Evolutionary conservation across 2,888 invertebrate species (phyloP).

Genomic region (Petrolisthes cinctipes): DNA sequence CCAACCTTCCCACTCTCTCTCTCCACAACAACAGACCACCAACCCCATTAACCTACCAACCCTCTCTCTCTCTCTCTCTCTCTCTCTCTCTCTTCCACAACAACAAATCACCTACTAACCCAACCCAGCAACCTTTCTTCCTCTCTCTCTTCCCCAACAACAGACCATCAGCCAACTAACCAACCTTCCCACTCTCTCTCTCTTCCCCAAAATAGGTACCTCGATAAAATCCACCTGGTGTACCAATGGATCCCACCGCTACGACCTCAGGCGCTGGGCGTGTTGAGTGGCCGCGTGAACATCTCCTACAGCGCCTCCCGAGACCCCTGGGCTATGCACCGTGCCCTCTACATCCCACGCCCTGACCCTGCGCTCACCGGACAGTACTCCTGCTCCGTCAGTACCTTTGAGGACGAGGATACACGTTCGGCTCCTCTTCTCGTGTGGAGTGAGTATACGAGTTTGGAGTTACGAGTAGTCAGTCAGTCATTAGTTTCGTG

Average conservation of each 20-base stretch:
- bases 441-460: conserved; percentile 54
- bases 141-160: background rate
- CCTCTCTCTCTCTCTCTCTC: background rate
- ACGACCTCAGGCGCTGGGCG: conserved; percentile 53
- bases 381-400: conserved; percentile 63
- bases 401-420: conserved; percentile 64
- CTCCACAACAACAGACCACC: background rate
- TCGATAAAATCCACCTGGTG: conserved; percentile 60
- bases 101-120: too few relatives aligned
- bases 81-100: background rate
- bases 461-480: background rate
- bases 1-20: background rate
- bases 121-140: too few relatives aligned
- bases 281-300: conserved; percentile 52
- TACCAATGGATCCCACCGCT: conserved; percentile 65
- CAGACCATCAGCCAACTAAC: background rate
- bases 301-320: conserved; percentile 41
- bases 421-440: conserved; percentile 47
- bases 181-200: background rate
- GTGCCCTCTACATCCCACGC: conserved; percentile 56
- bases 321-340: conserved; percentile 48
- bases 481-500: background rate
- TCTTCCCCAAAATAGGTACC: conserved; percentile 22
- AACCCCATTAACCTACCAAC: background rate
- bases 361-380: conserved; percentile 59